These are phyloP conservation scores for Cnemophilus loriae DNA, from an alignment of 2,113 vertebrate genomes.

Conservation along the genomic window DNA sequence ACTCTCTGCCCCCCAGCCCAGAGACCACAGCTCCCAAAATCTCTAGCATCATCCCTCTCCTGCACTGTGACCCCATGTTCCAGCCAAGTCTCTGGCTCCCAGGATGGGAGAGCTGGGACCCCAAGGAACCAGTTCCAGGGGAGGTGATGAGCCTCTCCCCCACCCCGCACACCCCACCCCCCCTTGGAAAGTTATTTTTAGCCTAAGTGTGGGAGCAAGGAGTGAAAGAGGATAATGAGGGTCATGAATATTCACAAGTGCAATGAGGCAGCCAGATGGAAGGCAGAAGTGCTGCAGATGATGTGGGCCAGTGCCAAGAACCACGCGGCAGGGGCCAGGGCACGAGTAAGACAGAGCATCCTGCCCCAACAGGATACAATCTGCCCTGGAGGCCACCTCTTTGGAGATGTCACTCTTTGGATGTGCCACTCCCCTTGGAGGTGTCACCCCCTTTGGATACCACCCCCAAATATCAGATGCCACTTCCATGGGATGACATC, in stretches of 20 bases:
- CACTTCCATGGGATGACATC: not conserved
- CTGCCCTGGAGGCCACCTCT: not conserved
- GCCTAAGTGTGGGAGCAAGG: constrained; percentile 41
- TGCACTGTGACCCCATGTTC: not conserved
- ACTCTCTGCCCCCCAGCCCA: not conserved
- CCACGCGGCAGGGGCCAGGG: not conserved
- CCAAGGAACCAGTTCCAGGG: not conserved
- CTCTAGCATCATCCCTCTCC: not conserved
- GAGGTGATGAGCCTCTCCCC: not conserved
- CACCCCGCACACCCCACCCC: not conserved
- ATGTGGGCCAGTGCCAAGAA: constrained; percentile 54
- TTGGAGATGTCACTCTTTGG: not conserved
- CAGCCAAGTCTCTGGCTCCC: not conserved
- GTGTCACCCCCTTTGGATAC: not conserved
- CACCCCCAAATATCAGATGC: not conserved
- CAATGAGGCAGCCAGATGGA: constrained; percentile 51
- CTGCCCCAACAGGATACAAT: not conserved
- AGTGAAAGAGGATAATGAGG: constrained; percentile 61
- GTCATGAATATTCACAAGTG: constrained; percentile 64
- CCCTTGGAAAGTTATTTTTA: constrained; percentile 59
- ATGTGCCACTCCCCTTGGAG: not conserved
- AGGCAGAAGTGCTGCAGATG: constrained; percentile 71
- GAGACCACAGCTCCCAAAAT: not conserved
- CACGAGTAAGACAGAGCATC: not conserved
- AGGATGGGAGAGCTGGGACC: not conserved